phyloP scores from a whole-genome alignment of 1,140 invertebrate species.

The Formica exsecta region DNA sequence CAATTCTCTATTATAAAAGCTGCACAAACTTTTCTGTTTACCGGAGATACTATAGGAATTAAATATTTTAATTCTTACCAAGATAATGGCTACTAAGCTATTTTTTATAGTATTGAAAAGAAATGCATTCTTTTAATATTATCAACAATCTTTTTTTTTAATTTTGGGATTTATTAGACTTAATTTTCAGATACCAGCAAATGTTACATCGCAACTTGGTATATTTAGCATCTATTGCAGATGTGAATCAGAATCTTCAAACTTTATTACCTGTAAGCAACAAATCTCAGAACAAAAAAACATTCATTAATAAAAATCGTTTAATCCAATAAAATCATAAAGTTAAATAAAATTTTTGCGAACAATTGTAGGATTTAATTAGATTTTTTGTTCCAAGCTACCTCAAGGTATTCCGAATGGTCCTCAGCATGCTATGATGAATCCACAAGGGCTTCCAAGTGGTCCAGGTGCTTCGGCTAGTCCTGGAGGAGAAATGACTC shows the following conservation, averaged over 20 bases:
- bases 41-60: neutral
- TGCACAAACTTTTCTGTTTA: too few species aligned
- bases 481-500: conserved; percentile 84
- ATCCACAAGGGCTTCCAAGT: conserved; percentile 82
- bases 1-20: too few species aligned
- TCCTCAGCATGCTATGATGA: conserved; percentile 86
- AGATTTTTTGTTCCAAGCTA: conserved; percentile 79
- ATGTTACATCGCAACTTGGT: conserved; percentile 97
- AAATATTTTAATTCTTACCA: neutral
- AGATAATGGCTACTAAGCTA: neutral
- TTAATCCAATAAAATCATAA: neutral
- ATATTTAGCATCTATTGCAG: conserved; percentile 97
- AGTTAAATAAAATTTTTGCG: neutral
- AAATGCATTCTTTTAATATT: neutral
- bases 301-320: neutral
- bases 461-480: conserved; percentile 80
- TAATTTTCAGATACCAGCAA: conserved; percentile 92
- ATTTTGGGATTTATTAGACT: conserved; percentile 13
- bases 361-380: neutral
- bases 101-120: neutral
- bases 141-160: conserved; percentile 7
- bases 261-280: conserved; percentile 92
- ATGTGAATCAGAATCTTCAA: conserved; percentile 95
- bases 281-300: conserved; percentile 42
- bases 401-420: conserved; percentile 87